A percentile compares a stretch with the other conserved stretches of the same genome.
phyloP scores from a whole-genome alignment of 1,140 invertebrate species.

The Drosophila dunni region DNA sequence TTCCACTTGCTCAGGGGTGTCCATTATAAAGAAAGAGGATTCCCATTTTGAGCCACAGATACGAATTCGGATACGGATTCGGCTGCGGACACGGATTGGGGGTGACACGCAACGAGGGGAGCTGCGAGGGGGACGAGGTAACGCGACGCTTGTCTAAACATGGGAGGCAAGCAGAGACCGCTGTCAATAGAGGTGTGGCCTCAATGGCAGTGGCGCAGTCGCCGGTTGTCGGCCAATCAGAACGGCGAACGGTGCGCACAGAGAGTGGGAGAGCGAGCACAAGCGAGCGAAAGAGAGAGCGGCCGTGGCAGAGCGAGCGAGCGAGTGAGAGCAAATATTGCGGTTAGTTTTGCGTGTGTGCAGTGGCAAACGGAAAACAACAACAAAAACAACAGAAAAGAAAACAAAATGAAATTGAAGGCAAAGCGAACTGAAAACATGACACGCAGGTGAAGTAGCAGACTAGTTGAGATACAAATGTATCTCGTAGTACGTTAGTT shows the following conservation, averaged over 20 bases:
- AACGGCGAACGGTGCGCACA: constrained; percentile 29
- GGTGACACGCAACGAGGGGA: constrained; percentile 20
- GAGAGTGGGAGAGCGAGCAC: constrained; percentile 18
- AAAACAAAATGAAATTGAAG: constrained; percentile 59
- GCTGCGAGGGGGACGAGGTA: background rate
- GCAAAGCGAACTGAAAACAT: constrained; percentile 35
- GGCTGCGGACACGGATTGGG: background rate
- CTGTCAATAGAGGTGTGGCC: constrained; percentile 76
- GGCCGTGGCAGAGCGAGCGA: constrained; percentile 19
- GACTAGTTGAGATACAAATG: constrained; percentile 57
- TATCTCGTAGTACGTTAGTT: constrained; percentile 49
- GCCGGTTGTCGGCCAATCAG: constrained; percentile 65
- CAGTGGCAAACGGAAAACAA: constrained; percentile 48
- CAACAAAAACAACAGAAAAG: constrained; percentile 14
- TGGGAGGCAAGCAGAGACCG: constrained; percentile 35
- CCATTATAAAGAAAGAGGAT: constrained; percentile 22
- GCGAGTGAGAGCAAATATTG: constrained; percentile 27
- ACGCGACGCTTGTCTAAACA: constrained; percentile 40
- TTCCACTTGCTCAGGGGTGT: constrained; percentile 1
- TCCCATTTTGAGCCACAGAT: background rate
- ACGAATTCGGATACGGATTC: constrained; percentile 18
- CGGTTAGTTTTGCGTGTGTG: constrained; percentile 70
- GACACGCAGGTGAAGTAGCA: constrained; percentile 70
- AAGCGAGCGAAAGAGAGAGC: constrained; percentile 27
- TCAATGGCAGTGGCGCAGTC: constrained; percentile 68